phyloP scores from a whole-genome alignment of 2,888 invertebrate genomes.

The Yponomeuta sedellus region DNA sequence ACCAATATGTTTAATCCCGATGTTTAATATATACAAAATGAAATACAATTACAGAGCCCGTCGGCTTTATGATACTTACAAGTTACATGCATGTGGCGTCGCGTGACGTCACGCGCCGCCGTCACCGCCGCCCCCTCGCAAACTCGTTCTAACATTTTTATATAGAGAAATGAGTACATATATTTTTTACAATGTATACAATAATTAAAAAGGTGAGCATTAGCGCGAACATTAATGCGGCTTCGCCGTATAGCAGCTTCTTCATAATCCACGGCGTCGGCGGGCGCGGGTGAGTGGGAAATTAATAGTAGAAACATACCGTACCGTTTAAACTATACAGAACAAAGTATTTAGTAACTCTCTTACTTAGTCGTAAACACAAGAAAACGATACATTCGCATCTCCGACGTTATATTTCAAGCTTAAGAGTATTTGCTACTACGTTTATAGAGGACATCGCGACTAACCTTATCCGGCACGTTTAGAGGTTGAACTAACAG shows the following conservation, averaged over 20 bases:
- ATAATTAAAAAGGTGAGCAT: too few species aligned
- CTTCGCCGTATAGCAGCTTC: neutral
- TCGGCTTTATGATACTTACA: constrained; percentile 5
- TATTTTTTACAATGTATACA: too few species aligned
- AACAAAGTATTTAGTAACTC: neutral
- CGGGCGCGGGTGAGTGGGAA: neutral
- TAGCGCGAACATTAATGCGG: too few species aligned
- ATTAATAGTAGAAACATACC: neutral
- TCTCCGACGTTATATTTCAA: neutral
- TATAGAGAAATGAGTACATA: neutral
- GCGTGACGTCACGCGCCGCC: too few species aligned
- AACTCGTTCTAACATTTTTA: neutral
- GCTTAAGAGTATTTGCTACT: too few species aligned
- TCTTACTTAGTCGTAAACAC: neutral
- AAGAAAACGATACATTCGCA: neutral
- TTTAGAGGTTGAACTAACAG: too few species aligned
- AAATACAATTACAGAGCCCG: constrained; percentile 38
- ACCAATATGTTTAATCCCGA: constrained; percentile 43
- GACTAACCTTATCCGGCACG: too few species aligned
- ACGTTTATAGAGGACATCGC: too few species aligned
- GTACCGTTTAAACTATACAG: neutral
- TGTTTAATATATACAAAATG: constrained; percentile 67
- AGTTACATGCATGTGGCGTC: neutral
- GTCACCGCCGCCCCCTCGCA: neutral
- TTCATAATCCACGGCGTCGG: neutral